These are phyloP conservation scores for Phrynocephalus versicolor DNA, from an alignment of 2,113 vertebrate species.

Conservation along the genomic window DNA sequence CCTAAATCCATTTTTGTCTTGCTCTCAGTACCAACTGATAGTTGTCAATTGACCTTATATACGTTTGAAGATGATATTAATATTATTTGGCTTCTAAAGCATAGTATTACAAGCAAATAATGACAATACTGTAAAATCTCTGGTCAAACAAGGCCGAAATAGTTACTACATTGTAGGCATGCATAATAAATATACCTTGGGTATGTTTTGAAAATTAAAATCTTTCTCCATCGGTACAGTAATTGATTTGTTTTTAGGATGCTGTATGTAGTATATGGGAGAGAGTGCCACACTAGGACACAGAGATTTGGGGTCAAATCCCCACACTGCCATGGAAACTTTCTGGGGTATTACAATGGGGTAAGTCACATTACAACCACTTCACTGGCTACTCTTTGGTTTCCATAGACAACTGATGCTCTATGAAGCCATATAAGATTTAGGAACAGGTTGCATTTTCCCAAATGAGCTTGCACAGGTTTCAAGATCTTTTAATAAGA, in stretches of 20 bases:
- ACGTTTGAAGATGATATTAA: slow-evolving; percentile 10
- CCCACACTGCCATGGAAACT: no score
- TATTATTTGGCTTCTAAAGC: background rate
- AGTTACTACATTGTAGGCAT: background rate
- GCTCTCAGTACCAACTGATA: background rate
- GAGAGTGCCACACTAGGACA: no score
- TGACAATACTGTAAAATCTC: background rate
- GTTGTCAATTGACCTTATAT: background rate
- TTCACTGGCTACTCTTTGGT: background rate
- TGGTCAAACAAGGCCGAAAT: background rate
- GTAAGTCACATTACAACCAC: background rate
- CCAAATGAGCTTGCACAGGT: no score
- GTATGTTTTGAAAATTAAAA: background rate
- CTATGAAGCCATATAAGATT: no score
- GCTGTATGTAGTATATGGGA: no score
- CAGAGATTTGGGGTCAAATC: no score
- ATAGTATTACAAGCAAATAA: background rate
- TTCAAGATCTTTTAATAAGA: no score
- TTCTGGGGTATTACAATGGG: no score
- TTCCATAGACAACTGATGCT: no score
- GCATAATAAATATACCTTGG: background rate
- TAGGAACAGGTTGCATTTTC: no score
- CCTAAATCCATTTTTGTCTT: background rate
- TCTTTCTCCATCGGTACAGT: background rate
- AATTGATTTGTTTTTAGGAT: background rate